Conservation (phyloP, 2,888 invertebrate genomes). For the Lasioglossum leucozonium region DNA sequence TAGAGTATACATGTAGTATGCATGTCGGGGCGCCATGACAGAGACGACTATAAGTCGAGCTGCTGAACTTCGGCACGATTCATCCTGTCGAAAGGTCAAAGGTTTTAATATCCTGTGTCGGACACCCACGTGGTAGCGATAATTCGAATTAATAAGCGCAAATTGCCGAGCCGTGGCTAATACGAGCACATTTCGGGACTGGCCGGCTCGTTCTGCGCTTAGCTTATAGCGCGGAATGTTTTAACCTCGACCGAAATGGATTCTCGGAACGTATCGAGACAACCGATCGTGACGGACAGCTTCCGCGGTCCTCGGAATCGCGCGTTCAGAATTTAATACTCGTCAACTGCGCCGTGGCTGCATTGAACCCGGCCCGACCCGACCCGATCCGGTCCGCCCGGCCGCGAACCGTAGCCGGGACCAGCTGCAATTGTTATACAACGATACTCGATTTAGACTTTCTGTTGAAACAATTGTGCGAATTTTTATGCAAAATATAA, state of each 20-base stretch:
- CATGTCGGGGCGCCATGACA: conserved; percentile 11
- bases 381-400: neutral
- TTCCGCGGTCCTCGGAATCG: conserved; percentile 51
- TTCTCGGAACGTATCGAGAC: conserved; percentile 44
- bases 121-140: conserved; percentile 81
- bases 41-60: conserved; percentile 12
- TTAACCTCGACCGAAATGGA: conserved; percentile 45
- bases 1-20: neutral
- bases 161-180: conserved; percentile 79
- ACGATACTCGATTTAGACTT: conserved; percentile 17
- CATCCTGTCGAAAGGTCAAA: conserved; percentile 74
- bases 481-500: too few species aligned
- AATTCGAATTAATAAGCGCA: conserved; percentile 83
- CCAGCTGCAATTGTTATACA: conserved; percentile 7
- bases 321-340: conserved; percentile 42
- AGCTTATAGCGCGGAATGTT: conserved; percentile 42
- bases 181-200: conserved; percentile 53
- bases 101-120: conserved; percentile 83
- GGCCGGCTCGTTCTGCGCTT: conserved; percentile 23
- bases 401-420: neutral
- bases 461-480: too few species aligned
- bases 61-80: conserved; percentile 59
- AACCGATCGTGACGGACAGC: conserved; percentile 56
- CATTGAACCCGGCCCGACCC: neutral
- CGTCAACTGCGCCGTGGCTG: conserved; percentile 10